These are phyloP conservation scores for Helicolenus hilgendorfi DNA, from an alignment of 2,797 vertebrate genomes.

Conservation along the genomic window DNA sequence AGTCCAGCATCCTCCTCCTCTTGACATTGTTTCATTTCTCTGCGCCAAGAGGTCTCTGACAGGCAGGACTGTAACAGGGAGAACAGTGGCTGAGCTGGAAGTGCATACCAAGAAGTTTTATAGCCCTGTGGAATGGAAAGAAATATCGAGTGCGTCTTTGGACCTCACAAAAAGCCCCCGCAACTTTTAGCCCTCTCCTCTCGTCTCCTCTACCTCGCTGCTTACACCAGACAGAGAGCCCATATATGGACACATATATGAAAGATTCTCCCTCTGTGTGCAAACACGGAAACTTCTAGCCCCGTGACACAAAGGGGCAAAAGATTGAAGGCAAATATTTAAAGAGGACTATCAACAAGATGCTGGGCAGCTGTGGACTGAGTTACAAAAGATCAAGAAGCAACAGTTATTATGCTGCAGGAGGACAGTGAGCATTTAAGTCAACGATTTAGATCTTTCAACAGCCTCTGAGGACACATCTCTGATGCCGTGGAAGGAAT, in stretches of 20 bases:
- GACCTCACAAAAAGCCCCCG: constrained; percentile 83
- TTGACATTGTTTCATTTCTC: constrained; percentile 42
- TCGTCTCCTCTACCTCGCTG: constrained; percentile 62
- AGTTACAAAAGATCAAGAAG: constrained; percentile 14
- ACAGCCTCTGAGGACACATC: constrained; percentile 41
- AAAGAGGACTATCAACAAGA: constrained; percentile 64
- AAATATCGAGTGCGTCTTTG: constrained; percentile 80
- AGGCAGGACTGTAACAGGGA: constrained; percentile 57
- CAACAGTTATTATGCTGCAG: constrained; percentile 6
- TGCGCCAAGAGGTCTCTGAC: constrained; percentile 37
- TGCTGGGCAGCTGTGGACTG: constrained; percentile 35
- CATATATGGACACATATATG: constrained; percentile 87
- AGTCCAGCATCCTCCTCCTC: constrained; percentile 47
- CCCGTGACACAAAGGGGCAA: constrained; percentile 74
- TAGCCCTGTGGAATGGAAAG: constrained; percentile 86
- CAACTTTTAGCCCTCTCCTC: constrained; percentile 66
- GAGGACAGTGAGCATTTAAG: constrained; percentile 29
- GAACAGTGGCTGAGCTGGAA: constrained; percentile 73
- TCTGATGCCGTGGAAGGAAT: constrained; percentile 66
- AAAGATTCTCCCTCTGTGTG: constrained; percentile 72
- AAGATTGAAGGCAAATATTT: constrained; percentile 82
- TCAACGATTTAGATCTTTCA: constrained; percentile 41
- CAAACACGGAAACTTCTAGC: constrained; percentile 81
- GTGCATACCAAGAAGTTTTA: constrained; percentile 87
- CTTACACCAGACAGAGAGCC: constrained; percentile 74